phyloP scores from a whole-genome alignment of 1,140 invertebrate genomes.

The Calosoma granatense region DNA sequence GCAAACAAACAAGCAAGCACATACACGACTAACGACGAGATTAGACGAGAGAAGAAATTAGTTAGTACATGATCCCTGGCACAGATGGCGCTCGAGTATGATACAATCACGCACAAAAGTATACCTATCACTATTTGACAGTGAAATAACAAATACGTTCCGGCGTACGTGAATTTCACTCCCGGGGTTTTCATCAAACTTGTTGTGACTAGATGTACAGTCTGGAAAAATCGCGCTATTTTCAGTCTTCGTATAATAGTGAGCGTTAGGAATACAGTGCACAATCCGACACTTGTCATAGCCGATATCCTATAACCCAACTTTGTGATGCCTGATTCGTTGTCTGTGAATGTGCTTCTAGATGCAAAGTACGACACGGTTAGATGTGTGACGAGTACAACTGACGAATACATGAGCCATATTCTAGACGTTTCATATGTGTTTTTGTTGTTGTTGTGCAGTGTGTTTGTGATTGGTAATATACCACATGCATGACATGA shows the following conservation, averaged over 20 bases:
- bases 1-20: neutral
- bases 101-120: conserved; percentile 6
- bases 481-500: neutral
- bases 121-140: neutral
- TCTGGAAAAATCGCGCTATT: neutral
- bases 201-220: neutral
- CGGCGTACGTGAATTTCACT: neutral
- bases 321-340: neutral
- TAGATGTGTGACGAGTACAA: neutral
- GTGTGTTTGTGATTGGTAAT: neutral
- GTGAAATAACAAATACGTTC: neutral
- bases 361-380: neutral
- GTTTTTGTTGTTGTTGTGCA: no score
- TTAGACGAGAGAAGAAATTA: neutral
- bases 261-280: neutral
- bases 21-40: no score
- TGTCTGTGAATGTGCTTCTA: neutral
- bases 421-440: neutral
- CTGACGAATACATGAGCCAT: neutral
- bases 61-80: neutral
- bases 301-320: neutral
- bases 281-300: neutral
- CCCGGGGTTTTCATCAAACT: neutral
- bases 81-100: neutral
- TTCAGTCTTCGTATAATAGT: neutral